phyloP scores from a whole-genome alignment of 2,888 invertebrate genomes.

The Ypsolopha sequella region DNA sequence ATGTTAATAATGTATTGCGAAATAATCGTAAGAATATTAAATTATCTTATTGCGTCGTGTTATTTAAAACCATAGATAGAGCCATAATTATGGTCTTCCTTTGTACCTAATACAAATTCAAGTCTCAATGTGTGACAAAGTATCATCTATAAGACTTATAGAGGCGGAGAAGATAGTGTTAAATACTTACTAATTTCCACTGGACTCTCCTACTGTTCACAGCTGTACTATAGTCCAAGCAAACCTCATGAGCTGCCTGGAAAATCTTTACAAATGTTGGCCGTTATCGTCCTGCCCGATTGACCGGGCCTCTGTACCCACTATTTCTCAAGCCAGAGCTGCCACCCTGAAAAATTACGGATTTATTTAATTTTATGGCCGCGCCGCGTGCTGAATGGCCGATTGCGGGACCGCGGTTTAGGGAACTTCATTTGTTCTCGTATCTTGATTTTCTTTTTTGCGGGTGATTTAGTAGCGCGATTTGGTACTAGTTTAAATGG shows the following conservation, averaged over 20 bases:
- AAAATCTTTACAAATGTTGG: conserved; percentile 68
- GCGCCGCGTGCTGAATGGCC: conserved; percentile 64
- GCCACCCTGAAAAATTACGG: conserved; percentile 63
- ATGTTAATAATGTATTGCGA: too few relatives aligned
- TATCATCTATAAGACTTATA: too few relatives aligned
- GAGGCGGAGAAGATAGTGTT: too few relatives aligned
- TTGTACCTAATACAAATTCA: too few relatives aligned
- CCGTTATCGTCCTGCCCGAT: conserved; percentile 63
- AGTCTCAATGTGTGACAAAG: too few relatives aligned
- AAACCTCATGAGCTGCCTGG: conserved; percentile 33
- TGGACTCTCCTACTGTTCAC: neutral
- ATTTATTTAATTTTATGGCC: conserved; percentile 70
- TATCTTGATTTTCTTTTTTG: conserved; percentile 10
- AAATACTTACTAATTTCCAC: too few relatives aligned
- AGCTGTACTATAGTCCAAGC: neutral
- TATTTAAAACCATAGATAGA: too few relatives aligned
- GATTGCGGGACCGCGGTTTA: conserved; percentile 33
- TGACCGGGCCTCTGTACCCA: conserved; percentile 46
- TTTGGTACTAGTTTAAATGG: too few relatives aligned
- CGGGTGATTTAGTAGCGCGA: neutral
- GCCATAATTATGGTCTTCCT: too few relatives aligned
- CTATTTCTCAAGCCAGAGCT: conserved; percentile 40
- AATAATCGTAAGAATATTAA: too few relatives aligned
- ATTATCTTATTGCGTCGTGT: too few relatives aligned
- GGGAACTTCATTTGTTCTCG: conserved; percentile 14